Evolutionary conservation across 2,888 invertebrate genomes (phyloP).

Genomic region (Salticus scenicus): DNA sequence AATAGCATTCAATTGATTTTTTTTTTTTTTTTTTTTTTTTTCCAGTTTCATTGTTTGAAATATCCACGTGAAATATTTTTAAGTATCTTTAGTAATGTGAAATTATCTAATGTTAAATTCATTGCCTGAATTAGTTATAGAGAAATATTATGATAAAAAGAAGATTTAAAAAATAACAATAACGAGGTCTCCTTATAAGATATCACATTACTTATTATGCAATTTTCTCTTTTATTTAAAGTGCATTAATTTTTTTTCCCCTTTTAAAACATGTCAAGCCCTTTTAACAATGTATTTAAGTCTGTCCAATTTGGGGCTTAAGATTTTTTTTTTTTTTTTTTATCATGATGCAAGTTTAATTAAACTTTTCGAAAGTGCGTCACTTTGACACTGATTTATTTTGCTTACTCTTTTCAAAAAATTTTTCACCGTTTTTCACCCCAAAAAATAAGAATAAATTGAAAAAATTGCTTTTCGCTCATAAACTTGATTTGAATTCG

Average conservation of each 20-base stretch:
- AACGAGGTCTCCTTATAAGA: background rate
- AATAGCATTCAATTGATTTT: background rate
- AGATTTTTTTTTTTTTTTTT: conserved; percentile 48
- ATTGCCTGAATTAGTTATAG: background rate
- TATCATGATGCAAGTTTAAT: conserved; percentile 41
- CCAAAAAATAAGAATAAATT: conserved; percentile 34
- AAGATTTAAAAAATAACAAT: background rate
- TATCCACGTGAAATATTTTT: background rate
- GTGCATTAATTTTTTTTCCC: background rate
- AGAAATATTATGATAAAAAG: background rate
- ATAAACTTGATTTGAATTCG: conserved; percentile 68
- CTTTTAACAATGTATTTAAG: conserved; percentile 66
- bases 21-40: background rate
- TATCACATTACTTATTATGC: conserved; percentile 20
- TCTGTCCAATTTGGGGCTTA: conserved; percentile 62
- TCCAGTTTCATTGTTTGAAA: background rate
- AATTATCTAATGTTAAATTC: conserved; percentile 17
- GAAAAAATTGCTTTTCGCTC: conserved; percentile 54
- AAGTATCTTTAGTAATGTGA: background rate
- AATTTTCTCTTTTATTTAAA: background rate
- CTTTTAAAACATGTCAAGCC: conserved; percentile 46
- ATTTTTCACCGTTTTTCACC: conserved; percentile 42
- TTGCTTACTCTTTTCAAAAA: conserved; percentile 36
- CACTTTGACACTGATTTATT: conserved; percentile 68
- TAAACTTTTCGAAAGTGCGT: conserved; percentile 61